These are phyloP conservation scores for Odontomyia ornata DNA, from an alignment of 2,888 invertebrate species.

Conservation along the genomic window DNA sequence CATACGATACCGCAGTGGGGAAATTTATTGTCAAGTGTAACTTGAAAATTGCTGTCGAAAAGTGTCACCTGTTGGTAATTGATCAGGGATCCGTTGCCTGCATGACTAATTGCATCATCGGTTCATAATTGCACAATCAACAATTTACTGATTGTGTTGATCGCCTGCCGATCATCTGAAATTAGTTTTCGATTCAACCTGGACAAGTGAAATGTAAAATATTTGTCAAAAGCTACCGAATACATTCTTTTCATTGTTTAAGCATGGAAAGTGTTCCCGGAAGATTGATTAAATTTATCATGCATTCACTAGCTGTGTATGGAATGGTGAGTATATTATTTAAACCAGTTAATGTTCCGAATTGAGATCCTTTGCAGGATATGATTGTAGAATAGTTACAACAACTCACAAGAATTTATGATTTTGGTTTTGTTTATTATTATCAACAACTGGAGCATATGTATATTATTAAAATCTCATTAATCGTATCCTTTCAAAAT, in stretches of 20 bases:
- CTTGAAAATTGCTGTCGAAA: conserved; percentile 1
- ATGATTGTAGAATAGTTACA: neutral
- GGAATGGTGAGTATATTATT: too few relatives aligned
- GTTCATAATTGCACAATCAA: conserved; percentile 38
- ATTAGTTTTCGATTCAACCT: conserved; percentile 12
- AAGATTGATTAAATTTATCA: neutral
- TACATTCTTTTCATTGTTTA: neutral
- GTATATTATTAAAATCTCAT: conserved; percentile 33
- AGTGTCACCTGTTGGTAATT: conserved; percentile 41
- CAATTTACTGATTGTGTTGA: conserved; percentile 13
- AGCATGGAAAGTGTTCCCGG: neutral
- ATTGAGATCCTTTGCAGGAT: too few relatives aligned
- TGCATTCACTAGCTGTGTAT: too few relatives aligned
- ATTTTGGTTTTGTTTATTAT: too few relatives aligned
- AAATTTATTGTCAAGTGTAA: conserved; percentile 35
- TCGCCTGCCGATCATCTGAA: neutral
- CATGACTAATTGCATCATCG: conserved; percentile 43
- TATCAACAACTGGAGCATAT: too few relatives aligned
- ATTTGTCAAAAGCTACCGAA: neutral
- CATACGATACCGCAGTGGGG: neutral
- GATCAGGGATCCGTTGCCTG: conserved; percentile 7
- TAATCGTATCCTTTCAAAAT: neutral
- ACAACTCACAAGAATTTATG: too few relatives aligned
- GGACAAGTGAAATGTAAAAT: too few relatives aligned
- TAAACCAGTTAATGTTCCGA: conserved; percentile 11